A percentile compares a stretch with the other conserved stretches of the same genome.
phyloP scores from a whole-genome alignment of 2,113 vertebrate species.

The Tichodroma muraria region DNA sequence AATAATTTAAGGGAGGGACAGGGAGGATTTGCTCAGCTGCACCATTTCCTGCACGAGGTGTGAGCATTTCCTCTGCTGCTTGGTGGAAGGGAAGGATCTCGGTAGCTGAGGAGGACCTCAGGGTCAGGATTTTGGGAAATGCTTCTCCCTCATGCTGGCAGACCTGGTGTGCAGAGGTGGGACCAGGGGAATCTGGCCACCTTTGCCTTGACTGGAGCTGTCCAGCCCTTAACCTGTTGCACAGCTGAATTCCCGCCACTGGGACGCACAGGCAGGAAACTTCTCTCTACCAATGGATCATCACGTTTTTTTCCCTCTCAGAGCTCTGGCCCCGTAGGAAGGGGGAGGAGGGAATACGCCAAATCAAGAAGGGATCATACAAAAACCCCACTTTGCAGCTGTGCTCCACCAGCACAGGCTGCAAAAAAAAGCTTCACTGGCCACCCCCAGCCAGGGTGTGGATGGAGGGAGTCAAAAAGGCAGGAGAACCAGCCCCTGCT shows the following conservation, averaged over 20 bases:
- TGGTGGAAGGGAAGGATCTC: not conserved
- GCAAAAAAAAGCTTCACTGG: not conserved
- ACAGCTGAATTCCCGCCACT: not conserved
- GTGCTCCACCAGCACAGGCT: not conserved
- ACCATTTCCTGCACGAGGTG: not conserved
- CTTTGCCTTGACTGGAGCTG: not conserved
- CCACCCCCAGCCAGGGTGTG: not conserved
- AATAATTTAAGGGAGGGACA: conserved; percentile 71
- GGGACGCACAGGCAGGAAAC: not conserved
- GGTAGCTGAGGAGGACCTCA: not conserved
- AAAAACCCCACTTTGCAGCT: not conserved
- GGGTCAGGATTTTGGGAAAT: not conserved
- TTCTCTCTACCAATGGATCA: not conserved
- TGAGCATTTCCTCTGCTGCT: conserved; percentile 27
- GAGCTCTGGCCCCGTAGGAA: not conserved
- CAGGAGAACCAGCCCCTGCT: not conserved
- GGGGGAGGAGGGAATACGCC: not conserved
- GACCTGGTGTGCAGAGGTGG: not conserved
- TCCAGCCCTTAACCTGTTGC: not conserved
- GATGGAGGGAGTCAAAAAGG: not conserved
- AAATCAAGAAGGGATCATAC: not conserved
- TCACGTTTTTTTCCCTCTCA: not conserved
- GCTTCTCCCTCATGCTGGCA: not conserved
- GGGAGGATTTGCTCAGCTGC: conserved; percentile 20
- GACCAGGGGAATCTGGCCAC: not conserved